These are phyloP conservation scores for Tribolium madens DNA, from an alignment of 1,140 invertebrate genomes.

Conservation along the genomic window DNA sequence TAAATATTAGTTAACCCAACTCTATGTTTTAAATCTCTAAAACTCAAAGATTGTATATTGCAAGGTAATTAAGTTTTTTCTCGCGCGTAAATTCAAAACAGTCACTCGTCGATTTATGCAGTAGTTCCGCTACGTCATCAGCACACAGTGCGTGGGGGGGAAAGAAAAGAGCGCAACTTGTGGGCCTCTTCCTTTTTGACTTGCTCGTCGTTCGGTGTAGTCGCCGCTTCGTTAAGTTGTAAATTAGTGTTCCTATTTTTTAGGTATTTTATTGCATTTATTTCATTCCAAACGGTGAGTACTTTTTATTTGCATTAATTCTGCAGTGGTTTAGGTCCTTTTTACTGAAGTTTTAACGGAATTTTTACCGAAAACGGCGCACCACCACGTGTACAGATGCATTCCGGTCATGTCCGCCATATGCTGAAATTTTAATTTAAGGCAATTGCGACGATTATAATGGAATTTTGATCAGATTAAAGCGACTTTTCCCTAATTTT, in stretches of 20 bases:
- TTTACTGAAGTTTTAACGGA: conserved; percentile 38
- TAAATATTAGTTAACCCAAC: too few relatives aligned
- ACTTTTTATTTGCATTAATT: conserved; percentile 43
- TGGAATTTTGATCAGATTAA: neutral
- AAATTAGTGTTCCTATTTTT: conserved; percentile 56
- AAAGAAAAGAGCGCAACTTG: conserved; percentile 55
- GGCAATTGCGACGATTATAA: neutral
- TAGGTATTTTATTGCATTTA: conserved; percentile 60
- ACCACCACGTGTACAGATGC: conserved; percentile 63
- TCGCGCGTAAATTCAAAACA: conserved; percentile 46
- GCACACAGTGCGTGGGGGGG: conserved; percentile 44
- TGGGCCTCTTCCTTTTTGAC: conserved; percentile 63
- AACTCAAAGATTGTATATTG: too few relatives aligned
- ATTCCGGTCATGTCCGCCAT: conserved; percentile 62
- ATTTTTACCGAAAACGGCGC: conserved; percentile 48
- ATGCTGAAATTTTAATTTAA: conserved; percentile 57
- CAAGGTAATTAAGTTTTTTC: too few relatives aligned
- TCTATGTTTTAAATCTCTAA: too few relatives aligned
- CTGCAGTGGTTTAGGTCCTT: conserved; percentile 8
- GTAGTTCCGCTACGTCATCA: conserved; percentile 55
- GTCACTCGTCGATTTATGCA: conserved; percentile 32
- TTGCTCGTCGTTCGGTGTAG: conserved; percentile 62
- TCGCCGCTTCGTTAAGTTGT: conserved; percentile 59
- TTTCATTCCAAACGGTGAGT: conserved; percentile 62
- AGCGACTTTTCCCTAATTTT: neutral